Evolutionary conservation across 2,888 invertebrate species (phyloP).

Genomic region (Morpho helenor): DNA sequence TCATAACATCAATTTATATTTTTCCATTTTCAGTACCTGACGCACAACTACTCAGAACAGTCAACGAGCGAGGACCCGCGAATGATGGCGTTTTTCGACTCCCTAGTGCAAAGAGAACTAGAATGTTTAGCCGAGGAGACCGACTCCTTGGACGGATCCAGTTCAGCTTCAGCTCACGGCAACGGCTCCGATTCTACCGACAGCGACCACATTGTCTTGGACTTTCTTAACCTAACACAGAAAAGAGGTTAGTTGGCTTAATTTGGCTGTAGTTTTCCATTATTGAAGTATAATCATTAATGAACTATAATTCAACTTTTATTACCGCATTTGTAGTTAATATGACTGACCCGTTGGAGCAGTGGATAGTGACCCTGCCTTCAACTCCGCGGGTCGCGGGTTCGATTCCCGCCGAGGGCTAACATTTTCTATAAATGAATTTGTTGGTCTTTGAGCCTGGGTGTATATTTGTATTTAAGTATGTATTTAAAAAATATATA

Average conservation of each 20-base stretch:
- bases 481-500: too few species aligned
- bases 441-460: too few species aligned
- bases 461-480: too few species aligned
- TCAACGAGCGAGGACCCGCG: slow-evolving; percentile 93
- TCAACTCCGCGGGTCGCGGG: too few species aligned
- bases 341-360: too few species aligned
- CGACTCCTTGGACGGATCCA: slow-evolving; percentile 58
- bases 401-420: too few species aligned
- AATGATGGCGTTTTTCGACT: slow-evolving; percentile 98
- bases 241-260: slow-evolving; percentile 47
- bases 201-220: slow-evolving; percentile 53
- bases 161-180: slow-evolving; percentile 41
- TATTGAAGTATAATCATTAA: too few species aligned
- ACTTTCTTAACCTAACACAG: slow-evolving; percentile 56
- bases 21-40: slow-evolving; percentile 84
- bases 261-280: not conserved
- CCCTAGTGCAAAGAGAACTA: slow-evolving; percentile 93
- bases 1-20: too few species aligned
- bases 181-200: slow-evolving; percentile 59
- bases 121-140: slow-evolving; percentile 85
- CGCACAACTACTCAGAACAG: slow-evolving; percentile 93
- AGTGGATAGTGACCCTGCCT: too few species aligned
- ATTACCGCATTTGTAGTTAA: too few species aligned
- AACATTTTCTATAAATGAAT: too few species aligned
- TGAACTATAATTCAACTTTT: too few species aligned